Base-by-base conservation (phyloP, 2,113 vertebrate species). In the Leuciscus idus region DNA sequence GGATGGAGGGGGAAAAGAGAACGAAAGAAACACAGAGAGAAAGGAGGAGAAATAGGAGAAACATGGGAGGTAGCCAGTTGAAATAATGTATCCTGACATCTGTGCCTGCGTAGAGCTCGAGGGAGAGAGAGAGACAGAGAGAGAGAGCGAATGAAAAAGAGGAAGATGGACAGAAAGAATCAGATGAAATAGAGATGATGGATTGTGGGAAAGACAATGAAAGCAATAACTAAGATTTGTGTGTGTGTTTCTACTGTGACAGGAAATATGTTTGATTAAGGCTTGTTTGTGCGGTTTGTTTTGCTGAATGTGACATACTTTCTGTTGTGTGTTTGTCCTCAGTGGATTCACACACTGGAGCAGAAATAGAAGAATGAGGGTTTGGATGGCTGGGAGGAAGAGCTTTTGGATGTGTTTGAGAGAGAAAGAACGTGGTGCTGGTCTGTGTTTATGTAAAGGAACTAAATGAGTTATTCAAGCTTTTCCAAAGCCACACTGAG, bases 51-150 rank as follows among this genome's bases (percentile, higher is more conserved):
- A 81, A 82, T 50, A 6, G n/a, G 52, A 19, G 52, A 80, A 91
- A 92, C 92, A 92, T 87, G 87, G 72, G 89, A 93, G 86, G 84
- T 88, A 91, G 90, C 89, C 88, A 93, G 92, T 84, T 76, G 92
- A 92, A 93, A 93, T 94, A 94, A 95, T 93, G 88, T 84, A 91
- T 93, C 92, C 90, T 93, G 93, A 93, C 93, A 94, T 94, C 92
- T 94, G 93, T 93, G 93, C 91, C 90, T 93, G 92, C 89, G 81
- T 82, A 87, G 92, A 66, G 93, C 92, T 93, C 74, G 80, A 84
- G 93, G 92, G 92, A 91, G 84, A 81, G 89, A 84, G 36, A 17
- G 88, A 81, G 36, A 11, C n/a, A n/a, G 83, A 17, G 88, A 81
- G 36, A 11, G 83, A 72, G 77, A 75, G 77, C 1, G 64, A 62